Base-by-base conservation (phyloP, 2,888 invertebrate genomes). In the Spodoptera littoralis region DNA sequence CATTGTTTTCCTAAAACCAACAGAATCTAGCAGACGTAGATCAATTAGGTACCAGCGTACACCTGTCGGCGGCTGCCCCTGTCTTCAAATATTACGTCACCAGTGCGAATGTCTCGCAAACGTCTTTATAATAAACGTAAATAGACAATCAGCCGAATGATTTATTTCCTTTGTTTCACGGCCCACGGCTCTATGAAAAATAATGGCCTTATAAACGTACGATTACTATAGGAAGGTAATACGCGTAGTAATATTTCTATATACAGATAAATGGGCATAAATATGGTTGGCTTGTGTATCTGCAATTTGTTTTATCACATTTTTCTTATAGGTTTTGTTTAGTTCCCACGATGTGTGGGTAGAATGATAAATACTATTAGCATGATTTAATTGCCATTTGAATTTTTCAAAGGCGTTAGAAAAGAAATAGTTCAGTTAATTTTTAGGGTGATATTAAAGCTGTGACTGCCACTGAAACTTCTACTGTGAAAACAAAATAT, bases 91-190 rank as follows among this genome's bases (percentile, higher is more conserved):
- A 65, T 72, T 60, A 79, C 79, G 49, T 74, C 77, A 79, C 9
- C 60, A 27, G 54, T 54, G 69, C 60, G 68, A 71, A 69, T 56
- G 41, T 52, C 48, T 53, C 49, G 43, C 68, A 77, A 77, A 79
- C 71, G 74, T 70, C 76, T 77, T 79, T 79, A 76, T 79, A 77
- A 79, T 79, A 77, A 70, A 76, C 62, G 59, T 73, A 75, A 70
- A 73, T 60, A 71, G 52, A 73, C 65, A 76, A 77, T 77, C 65
- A 63, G 49, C 50, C 18, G 62, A 73, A 79, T 75, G 73, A 75
- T 77, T 77, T 77, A 79, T 78, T 73, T 75, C 77, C 80, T 75
- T 78, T 78, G 78, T 79, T 78, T 78, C 57, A 67, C 43, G 66
- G 59, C 36, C 68, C 52, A 67, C 43, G 66, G 59, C 36, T 70